Evolutionary conservation across 1,140 invertebrate species (phyloP).

Genomic region (Druon quercuslanigerum): DNA sequence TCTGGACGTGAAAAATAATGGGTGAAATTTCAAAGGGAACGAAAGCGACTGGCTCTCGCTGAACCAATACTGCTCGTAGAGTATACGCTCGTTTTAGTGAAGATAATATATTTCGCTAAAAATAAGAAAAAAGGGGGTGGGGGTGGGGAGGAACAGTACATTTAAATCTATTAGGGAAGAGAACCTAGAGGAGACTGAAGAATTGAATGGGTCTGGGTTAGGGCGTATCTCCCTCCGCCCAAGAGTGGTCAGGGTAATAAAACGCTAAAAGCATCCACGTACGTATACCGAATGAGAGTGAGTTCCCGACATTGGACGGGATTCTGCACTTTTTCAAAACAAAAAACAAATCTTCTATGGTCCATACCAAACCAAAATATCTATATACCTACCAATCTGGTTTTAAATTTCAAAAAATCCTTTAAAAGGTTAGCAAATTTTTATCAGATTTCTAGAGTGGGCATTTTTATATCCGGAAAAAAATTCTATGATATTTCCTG

Average conservation of each 20-base stretch:
- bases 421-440: no score
- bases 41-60: background rate
- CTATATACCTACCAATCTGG: background rate
- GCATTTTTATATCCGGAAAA: no score
- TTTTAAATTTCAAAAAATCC: no score
- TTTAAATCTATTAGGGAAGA: constrained; percentile 25
- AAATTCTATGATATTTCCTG: no score
- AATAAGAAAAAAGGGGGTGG: constrained; percentile 29
- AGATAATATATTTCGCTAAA: constrained; percentile 30
- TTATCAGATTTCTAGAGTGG: no score
- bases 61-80: background rate
- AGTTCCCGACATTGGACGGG: constrained; percentile 44
- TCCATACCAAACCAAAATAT: constrained; percentile 1
- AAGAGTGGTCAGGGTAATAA: constrained; percentile 63
- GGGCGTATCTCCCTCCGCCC: constrained; percentile 55
- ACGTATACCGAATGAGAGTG: constrained; percentile 43
- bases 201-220: constrained; percentile 58
- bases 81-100: constrained; percentile 26
- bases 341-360: constrained; percentile 35
- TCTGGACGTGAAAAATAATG: constrained; percentile 13
- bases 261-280: constrained; percentile 68
- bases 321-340: constrained; percentile 39
- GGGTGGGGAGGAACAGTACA: constrained; percentile 13
- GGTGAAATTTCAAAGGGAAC: background rate
- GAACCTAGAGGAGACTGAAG: constrained; percentile 36